Percentiles rank a stretch among this genome's conserved stretches.
These are phyloP conservation scores for Polia nebulosa DNA, from an alignment of 2,888 invertebrate genomes.

Conservation along the genomic window DNA sequence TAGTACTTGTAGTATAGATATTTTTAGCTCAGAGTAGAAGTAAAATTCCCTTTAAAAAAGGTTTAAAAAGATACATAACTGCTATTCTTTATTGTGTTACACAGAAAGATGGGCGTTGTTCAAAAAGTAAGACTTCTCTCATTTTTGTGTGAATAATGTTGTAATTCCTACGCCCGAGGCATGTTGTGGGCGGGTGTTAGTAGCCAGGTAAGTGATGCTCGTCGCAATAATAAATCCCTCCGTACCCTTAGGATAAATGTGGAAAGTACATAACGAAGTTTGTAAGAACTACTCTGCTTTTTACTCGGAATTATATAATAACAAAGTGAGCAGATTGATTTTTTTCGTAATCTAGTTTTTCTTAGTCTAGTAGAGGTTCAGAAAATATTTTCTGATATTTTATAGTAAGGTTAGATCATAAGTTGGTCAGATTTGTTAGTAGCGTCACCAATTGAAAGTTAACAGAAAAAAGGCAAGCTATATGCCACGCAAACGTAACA, in stretches of 20 bases:
- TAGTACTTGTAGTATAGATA: background rate
- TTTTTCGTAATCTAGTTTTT: too few relatives aligned
- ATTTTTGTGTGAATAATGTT: constrained; percentile 37
- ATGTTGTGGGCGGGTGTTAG: constrained; percentile 33
- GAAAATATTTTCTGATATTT: too few relatives aligned
- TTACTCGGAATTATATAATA: too few relatives aligned
- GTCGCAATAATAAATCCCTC: constrained; percentile 29
- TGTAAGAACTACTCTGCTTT: background rate
- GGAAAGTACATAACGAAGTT: constrained; percentile 7
- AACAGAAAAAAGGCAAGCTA: too few relatives aligned
- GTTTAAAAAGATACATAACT: constrained; percentile 12
- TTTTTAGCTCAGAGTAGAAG: background rate
- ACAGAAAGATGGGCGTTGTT: constrained; percentile 9
- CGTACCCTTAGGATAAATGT: constrained; percentile 16
- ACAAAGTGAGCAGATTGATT: too few relatives aligned
- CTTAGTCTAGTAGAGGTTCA: too few relatives aligned
- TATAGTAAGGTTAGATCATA: too few relatives aligned
- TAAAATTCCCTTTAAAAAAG: background rate
- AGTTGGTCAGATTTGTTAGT: too few relatives aligned
- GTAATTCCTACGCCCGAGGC: constrained; percentile 25
- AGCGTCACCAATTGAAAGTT: too few relatives aligned
- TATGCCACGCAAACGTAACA: too few relatives aligned
- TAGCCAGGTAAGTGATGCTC: constrained; percentile 25
- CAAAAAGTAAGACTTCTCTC: constrained; percentile 20
- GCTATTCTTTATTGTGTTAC: constrained; percentile 7